These are phyloP conservation scores for Ophioninae sp. DNA, from an alignment of 2,888 invertebrate species.

Conservation along the genomic window DNA sequence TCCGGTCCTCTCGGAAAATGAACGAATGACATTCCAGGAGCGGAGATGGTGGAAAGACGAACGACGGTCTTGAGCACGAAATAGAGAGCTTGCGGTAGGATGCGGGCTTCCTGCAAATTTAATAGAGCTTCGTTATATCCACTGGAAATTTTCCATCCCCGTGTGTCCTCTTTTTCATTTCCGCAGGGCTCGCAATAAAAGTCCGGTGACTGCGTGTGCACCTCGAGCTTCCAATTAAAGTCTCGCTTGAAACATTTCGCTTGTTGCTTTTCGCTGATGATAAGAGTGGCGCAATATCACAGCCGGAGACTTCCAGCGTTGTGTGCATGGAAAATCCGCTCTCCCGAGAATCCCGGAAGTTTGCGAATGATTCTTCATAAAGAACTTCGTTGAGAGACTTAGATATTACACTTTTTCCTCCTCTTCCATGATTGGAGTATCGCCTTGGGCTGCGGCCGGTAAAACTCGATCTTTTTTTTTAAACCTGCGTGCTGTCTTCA, in stretches of 20 bases:
- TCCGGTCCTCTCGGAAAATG: slow-evolving; percentile 24
- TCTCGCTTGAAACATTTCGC: slow-evolving; percentile 48
- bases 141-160: slow-evolving; percentile 30
- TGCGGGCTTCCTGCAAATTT: slow-evolving; percentile 49
- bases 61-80: slow-evolving; percentile 22
- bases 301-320: background rate
- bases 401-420: background rate
- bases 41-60: slow-evolving; percentile 26
- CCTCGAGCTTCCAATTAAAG: slow-evolving; percentile 45
- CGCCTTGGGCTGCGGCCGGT: background rate
- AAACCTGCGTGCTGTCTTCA: too few species aligned
- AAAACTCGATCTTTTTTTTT: background rate
- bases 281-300: slow-evolving; percentile 40
- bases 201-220: slow-evolving; percentile 19
- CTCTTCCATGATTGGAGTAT: background rate
- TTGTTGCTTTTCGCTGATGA: slow-evolving; percentile 26
- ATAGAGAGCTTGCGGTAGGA: slow-evolving; percentile 41
- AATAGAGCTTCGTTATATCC: slow-evolving; percentile 60
- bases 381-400: background rate
- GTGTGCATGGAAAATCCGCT: background rate
- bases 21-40: slow-evolving; percentile 36
- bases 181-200: slow-evolving; percentile 52
- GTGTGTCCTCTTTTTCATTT: slow-evolving; percentile 17
- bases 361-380: slow-evolving; percentile 20
- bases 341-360: background rate